Evolutionary conservation across 2,888 invertebrate species (phyloP).

Genomic region (Philonicus albiceps): DNA sequence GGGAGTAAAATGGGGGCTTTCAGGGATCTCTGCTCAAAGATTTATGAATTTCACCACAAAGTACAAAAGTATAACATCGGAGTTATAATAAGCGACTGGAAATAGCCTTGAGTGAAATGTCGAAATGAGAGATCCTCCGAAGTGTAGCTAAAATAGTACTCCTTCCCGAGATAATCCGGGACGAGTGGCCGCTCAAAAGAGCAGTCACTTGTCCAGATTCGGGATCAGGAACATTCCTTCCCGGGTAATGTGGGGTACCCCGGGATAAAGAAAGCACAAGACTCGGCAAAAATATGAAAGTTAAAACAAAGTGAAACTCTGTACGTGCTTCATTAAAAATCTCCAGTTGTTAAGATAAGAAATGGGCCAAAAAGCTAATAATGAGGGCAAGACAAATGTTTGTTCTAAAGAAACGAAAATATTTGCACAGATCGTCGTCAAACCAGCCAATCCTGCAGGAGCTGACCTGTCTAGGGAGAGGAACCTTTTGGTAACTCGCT

Average conservation of each 20-base stretch:
- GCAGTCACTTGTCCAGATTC: background rate
- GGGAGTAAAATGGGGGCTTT: too few relatives aligned
- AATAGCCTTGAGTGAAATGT: slow-evolving; percentile 22
- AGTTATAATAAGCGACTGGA: slow-evolving; percentile 29
- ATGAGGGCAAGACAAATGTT: slow-evolving; percentile 41
- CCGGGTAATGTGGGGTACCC: background rate
- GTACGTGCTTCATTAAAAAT: slow-evolving; percentile 41
- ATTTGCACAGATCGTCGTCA: slow-evolving; percentile 36
- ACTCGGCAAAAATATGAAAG: slow-evolving; percentile 29
- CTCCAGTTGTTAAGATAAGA: slow-evolving; percentile 41
- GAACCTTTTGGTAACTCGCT: slow-evolving; percentile 17
- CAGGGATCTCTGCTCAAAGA: background rate
- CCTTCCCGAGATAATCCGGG: background rate
- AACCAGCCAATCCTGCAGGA: background rate
- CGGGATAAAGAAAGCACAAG: background rate
- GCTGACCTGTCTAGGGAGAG: slow-evolving; percentile 19
- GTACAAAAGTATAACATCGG: slow-evolving; percentile 14
- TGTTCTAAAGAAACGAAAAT: slow-evolving; percentile 38
- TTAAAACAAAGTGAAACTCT: slow-evolving; percentile 35
- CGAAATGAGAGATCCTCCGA: background rate
- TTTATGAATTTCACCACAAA: slow-evolving; percentile 14
- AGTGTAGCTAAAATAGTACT: background rate
- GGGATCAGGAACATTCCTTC: background rate
- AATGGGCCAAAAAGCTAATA: slow-evolving; percentile 42
- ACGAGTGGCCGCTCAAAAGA: background rate